Conservation (phyloP, 35 echinoderm and acorn worm species). For the Heliocidaris erythrogramma region DNA sequence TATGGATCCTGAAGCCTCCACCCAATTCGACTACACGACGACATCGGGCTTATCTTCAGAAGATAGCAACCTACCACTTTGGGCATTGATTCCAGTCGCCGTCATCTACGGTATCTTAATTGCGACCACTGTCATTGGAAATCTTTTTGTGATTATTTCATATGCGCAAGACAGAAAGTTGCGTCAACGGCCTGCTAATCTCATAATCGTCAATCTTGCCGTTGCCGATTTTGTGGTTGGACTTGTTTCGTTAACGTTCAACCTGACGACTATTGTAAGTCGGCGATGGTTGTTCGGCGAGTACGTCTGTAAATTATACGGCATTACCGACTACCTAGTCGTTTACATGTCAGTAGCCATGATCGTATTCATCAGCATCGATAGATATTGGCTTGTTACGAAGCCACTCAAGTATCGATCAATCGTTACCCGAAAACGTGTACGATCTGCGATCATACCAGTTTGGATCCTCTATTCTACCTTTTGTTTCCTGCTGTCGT, state of each 20-base stretch:
- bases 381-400: conserved; percentile 56
- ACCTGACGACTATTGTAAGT: conserved; percentile 9
- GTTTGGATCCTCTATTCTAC: conserved; percentile 19
- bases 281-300: conserved; percentile 56
- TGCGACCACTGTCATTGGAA: conserved; percentile 52
- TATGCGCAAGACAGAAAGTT: conserved; percentile 50
- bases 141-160: conserved; percentile 44
- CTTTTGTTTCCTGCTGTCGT: neutral
- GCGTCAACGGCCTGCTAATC: conserved; percentile 48
- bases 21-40: too few species aligned
- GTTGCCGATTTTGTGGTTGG: conserved; percentile 60
- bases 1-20: too few species aligned
- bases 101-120: neutral
- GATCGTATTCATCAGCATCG: conserved; percentile 61
- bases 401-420: conserved; percentile 42
- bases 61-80: neutral
- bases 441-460: neutral
- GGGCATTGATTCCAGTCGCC: neutral
- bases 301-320: conserved; percentile 50
- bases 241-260: conserved; percentile 40
- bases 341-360: neutral
- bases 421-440: conserved; percentile 15
- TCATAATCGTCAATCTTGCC: conserved; percentile 60
- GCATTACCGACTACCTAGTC: conserved; percentile 53
- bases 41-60: too few species aligned